Base-by-base conservation (phyloP, 2,113 vertebrate species). In the Phylloscopus whistleri region DNA sequence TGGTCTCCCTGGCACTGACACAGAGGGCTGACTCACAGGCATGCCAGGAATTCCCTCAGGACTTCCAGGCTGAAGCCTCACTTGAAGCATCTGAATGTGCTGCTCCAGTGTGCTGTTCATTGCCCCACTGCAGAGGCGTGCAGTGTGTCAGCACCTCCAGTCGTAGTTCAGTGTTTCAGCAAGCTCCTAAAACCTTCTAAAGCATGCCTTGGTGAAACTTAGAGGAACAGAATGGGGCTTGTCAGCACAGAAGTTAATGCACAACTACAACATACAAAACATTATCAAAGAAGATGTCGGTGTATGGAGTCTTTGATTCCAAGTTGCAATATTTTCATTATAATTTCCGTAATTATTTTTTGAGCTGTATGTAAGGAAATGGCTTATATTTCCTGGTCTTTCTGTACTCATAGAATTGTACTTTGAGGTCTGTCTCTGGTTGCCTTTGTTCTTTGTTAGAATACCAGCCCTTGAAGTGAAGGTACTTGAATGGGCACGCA, bases 341-440 rank as follows among this genome's bases (percentile, higher is more conserved):
- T 92, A 79, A 96, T 97, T 98, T 97, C 97, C 93, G 66, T 95
- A 53, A 86, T 91, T 80, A n/a, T 95, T 96, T 97, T 96, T 95
- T 96, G 87, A 95, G 95, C 95, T 97, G 93, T 86, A 58, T 97
- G 94, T 97, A 84, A 92, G 97, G 96, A 98, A 98, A 97, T 96
- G 96, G 96, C 97, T 97, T 97, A 97, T 98, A 97, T 96, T 98
- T 98, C 97, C 97, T 97, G 95, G 64, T 93, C 62, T 96, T 97
- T 97, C 96, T 97, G 96, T 95, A 93, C 90, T 89, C 85, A 78
- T n/a, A 94, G 79, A 95, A 80, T 69, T 96, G 79, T 92, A 90
- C 94, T 95, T 97, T 81, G 96, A 96, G 92, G 89, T 86, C 92
- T 91, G 72, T 95, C 94, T 79, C 51, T 82, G 52, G n/a, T 76